Conservation (phyloP, 2,797 vertebrate genomes). For the Propithecus deckenii region DNA sequence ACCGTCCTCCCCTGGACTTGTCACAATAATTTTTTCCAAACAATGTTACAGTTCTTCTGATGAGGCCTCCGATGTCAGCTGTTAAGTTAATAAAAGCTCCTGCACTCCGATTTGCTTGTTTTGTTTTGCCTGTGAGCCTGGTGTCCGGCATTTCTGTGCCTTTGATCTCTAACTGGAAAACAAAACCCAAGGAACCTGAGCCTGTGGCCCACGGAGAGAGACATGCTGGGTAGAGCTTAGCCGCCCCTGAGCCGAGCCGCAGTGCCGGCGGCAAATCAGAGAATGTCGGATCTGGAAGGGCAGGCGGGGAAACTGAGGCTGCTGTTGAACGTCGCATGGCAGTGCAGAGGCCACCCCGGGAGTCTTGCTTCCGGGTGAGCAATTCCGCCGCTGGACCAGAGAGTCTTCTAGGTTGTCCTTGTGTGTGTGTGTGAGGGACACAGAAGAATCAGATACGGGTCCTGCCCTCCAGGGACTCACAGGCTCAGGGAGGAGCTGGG, state of each 20-base stretch:
- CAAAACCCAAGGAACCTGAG: conserved; percentile 64
- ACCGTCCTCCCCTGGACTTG: conserved; percentile 29
- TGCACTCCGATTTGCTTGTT: conserved; percentile 38
- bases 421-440: rapidly evolving
- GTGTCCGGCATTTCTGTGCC: conserved; percentile 72
- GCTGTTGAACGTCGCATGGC: rapidly evolving
- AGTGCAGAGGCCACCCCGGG: not conserved
- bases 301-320: not conserved
- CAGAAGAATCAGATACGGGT: not conserved
- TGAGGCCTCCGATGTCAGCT: not conserved
- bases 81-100: conserved; percentile 28
- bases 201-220: not conserved
- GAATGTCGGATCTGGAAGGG: not conserved
- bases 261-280: not conserved
- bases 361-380: not conserved
- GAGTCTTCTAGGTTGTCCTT: not conserved
- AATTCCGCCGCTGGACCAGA: not conserved
- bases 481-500: not conserved
- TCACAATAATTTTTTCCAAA: conserved; percentile 65
- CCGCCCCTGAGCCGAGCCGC: rapidly evolving
- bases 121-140: conserved; percentile 57
- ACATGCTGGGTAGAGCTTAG: not conserved
- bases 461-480: not conserved
- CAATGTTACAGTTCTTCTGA: not conserved
- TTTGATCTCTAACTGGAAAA: conserved; percentile 80